phyloP scores from a whole-genome alignment of 1,140 invertebrate genomes.

The Zaprionus davidi region DNA sequence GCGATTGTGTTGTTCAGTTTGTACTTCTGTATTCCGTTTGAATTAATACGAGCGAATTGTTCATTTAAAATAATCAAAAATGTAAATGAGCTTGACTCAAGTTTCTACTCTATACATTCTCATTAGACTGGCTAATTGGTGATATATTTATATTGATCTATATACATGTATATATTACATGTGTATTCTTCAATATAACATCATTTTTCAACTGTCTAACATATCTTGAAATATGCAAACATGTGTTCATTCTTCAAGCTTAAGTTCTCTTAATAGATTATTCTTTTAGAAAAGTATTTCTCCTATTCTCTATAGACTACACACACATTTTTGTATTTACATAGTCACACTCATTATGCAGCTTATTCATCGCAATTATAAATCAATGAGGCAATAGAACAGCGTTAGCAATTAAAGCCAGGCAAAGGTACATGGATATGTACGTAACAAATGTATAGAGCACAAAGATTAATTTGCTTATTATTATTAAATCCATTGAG shows the following conservation, averaged over 20 bases:
- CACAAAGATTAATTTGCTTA: not conserved
- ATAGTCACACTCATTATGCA: not conserved
- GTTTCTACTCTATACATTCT: not conserved
- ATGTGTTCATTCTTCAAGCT: not conserved
- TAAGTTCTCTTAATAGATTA: not conserved
- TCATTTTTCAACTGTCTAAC: too few relatives aligned
- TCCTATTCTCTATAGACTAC: not conserved
- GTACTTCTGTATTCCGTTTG: constrained; percentile 3
- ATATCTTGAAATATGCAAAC: too few relatives aligned
- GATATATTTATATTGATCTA: not conserved
- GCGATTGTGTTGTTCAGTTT: not conserved
- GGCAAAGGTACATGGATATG: not conserved
- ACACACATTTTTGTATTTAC: not conserved
- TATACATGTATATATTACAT: not conserved
- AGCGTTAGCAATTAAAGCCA: not conserved
- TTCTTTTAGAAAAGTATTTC: not conserved
- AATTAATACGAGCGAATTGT: constrained; percentile 13
- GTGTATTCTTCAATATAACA: not conserved
- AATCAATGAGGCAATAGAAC: constrained; percentile 3
- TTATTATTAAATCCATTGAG: not conserved
- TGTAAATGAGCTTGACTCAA: not conserved
- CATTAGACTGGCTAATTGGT: not conserved
- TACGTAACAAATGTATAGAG: not conserved
- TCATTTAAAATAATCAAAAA: constrained; percentile 1
- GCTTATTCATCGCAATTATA: constrained; percentile 6